Base-by-base conservation (phyloP, 2,888 invertebrate genomes). In the Leucoma salicis region DNA sequence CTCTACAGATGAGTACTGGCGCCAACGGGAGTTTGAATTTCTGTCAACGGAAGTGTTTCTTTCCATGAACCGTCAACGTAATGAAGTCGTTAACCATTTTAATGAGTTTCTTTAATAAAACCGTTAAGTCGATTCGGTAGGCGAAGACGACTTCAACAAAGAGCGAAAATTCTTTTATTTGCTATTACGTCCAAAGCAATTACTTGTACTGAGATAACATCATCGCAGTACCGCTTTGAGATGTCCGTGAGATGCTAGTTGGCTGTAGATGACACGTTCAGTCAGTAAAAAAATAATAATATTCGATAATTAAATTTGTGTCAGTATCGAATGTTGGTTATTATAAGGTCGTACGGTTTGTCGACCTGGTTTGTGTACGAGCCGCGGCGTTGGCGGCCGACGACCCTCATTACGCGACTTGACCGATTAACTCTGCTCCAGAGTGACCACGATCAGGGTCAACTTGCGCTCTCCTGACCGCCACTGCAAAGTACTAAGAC, bases 381-480 rank as follows among this genome's bases (percentile, higher is more conserved):
- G 42, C 31, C 41, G 51, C 42, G 44, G 39, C 33, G 25, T 8
- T 12, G 35, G 12, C 48, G 61, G 57, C 42, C 58, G 55, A 49
- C 53, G 62, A 63, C 68, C 62, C 59, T 61, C 63, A 52, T 57
- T 62, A 57, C 53, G 46, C 57, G 52, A 55, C 42, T 46, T 49
- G 49, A 35, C 52, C 53, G 54, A 55, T 57, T 46, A 56, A 40
- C 55, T 53, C 43, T 43, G 46, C 39, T 43, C 43, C 53, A 50
- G 43, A 44, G 50, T 52, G 42, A 18, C 53, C 48, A 48, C 50
- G 52, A 66, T 61, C 70, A 64, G 60, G 69, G 72, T 65, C 65
- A 63, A 49, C 36, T 53, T 46, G 34, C 40, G 34, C 44, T 49
- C 44, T 53, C 45, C 34, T 36, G 43, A 45, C 39, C 6, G 3